Base-by-base conservation (phyloP, 2,113 vertebrate species). In the Cisticola juncidis region DNA sequence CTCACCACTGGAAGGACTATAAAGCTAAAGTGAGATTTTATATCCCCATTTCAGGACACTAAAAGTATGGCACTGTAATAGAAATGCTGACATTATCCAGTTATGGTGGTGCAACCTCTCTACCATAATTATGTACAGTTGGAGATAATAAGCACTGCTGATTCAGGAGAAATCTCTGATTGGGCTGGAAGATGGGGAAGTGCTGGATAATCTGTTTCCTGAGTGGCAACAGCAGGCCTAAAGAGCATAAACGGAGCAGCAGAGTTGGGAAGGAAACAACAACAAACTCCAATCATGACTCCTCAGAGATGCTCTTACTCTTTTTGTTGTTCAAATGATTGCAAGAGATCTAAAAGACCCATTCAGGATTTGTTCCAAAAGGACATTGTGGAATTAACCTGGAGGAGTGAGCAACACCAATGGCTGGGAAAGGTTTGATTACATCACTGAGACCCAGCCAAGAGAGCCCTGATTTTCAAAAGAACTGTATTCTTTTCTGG, bases 81-180 rank as follows among this genome's bases (percentile, higher is more conserved):
- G 66, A 95, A 94, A 89, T 35, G 69, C 88, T 92, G 86, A 91
- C 38, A 57, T 61, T 81, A 96, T 66, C 91, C 86, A 95, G 85
- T 44, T 20, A 92, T 3, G 48, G 77, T 38, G 42, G 72, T 91
- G 36, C 90, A 97, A 90, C 90, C 85, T 91, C 53, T 93, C 36
- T 33, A 53, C 40, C 29, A 8, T 73, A 92, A 78, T 86, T 91
- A 90, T 4, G 36, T 88, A 69, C 66, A 68, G 90, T 90, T 91
- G 81, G 90, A 94, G 78, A 94, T 72, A 71, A 95, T 86, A 88
- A 90, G 74, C 56, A 20, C 57, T 88, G 91, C 94, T 96, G 94
- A 91, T 88, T 92, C 95, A 92, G 82, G 35, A 94, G 72, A 58
- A 95, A 97, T 86, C 74, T 95, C 87, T 93, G 91, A 94, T 74